A percentile compares a stretch with the other conserved stretches of the same genome.
These are phyloP conservation scores for Lophius americanus DNA, from an alignment of 2,797 vertebrate genomes.

Conservation along the genomic window DNA sequence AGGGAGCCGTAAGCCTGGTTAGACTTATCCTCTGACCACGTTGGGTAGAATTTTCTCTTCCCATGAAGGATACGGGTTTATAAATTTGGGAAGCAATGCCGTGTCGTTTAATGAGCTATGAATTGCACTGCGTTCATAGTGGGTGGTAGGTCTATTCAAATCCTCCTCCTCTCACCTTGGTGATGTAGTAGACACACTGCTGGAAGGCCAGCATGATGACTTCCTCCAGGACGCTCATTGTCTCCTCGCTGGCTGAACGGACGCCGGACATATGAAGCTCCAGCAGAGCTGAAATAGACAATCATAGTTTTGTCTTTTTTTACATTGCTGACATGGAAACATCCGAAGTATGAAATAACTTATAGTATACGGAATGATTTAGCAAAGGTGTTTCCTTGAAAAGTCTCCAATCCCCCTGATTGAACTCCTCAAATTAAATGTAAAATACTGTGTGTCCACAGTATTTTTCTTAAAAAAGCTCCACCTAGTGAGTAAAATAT, in stretches of 20 bases:
- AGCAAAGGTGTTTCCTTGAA: too few species aligned
- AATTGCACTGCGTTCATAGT: background rate
- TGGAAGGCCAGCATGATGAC: slow-evolving; percentile 86
- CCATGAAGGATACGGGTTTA: background rate
- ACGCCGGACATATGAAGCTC: slow-evolving; percentile 71
- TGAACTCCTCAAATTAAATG: too few species aligned
- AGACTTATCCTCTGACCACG: slow-evolving; percentile 1
- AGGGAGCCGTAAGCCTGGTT: slow-evolving; percentile 14
- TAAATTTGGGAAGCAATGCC: background rate
- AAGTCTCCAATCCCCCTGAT: too few species aligned
- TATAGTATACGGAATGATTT: too few species aligned
- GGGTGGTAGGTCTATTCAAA: too few species aligned
- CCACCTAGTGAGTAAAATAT: too few species aligned
- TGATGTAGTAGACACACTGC: slow-evolving; percentile 87
- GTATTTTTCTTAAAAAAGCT: too few species aligned
- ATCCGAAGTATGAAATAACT: too few species aligned
- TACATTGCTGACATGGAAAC: too few species aligned
- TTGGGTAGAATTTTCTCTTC: slow-evolving; percentile 5
- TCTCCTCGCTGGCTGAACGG: slow-evolving; percentile 80
- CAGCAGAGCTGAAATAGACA: slow-evolving; percentile 60
- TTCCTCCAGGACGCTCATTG: slow-evolving; percentile 82
- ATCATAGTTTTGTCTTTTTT: too few species aligned
- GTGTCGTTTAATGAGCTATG: background rate
- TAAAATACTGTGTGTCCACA: too few species aligned
- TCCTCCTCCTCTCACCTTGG: slow-evolving; percentile 76